Conservation (phyloP, 2,113 vertebrate species). For the Porphyrio hochstetteri region DNA sequence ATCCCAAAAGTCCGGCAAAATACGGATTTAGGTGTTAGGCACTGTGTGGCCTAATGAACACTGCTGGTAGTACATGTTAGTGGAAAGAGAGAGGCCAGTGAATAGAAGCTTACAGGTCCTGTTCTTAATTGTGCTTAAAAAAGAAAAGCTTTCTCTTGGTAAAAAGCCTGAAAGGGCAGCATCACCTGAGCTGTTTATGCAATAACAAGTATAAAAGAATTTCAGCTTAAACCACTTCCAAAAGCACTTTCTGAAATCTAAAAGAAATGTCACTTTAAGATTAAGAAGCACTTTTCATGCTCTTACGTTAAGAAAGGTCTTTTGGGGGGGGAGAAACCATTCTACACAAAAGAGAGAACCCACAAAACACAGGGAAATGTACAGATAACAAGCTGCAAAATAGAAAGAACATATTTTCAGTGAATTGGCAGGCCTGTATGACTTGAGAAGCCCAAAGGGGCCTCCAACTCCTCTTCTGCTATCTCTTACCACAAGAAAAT, state of each 20-base stretch:
- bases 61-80: neutral
- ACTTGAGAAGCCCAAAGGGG: neutral
- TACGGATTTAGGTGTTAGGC: neutral
- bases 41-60: neutral
- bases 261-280: neutral
- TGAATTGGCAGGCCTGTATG: neutral
- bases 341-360: neutral
- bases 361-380: neutral
- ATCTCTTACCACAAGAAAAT: neutral
- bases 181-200: neutral
- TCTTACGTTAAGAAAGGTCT: neutral
- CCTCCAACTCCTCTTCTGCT: neutral
- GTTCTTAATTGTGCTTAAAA: neutral
- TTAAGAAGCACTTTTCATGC: neutral
- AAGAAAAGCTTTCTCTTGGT: neutral
- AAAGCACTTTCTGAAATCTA: neutral
- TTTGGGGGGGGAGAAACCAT: neutral
- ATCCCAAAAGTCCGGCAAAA: neutral
- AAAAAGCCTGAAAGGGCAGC: neutral
- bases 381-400: neutral
- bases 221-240: neutral
- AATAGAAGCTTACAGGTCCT: neutral
- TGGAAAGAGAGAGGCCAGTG: neutral
- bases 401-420: neutral
- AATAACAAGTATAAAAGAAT: neutral